Base-by-base conservation (phyloP, 1,140 invertebrate genomes). In the Saccostrea cuccullata region DNA sequence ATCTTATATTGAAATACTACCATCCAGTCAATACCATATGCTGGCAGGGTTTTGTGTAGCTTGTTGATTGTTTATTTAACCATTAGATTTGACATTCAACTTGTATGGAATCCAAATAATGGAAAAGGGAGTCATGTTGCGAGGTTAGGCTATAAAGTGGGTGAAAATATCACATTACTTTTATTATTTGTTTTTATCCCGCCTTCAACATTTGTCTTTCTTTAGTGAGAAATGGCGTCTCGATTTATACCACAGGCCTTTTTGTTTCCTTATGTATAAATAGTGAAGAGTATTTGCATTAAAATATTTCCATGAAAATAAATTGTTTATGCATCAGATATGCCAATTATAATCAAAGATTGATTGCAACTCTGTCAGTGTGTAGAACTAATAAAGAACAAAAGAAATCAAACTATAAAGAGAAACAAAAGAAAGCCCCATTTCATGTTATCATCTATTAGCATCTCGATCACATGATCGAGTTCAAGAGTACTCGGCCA, bases 131-230 rank as follows among this genome's bases (percentile, higher is more conserved):
- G 70, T 77, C 70, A 77, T 77, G 70, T 77, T 26, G 70, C 30
- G 70, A 47, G 9, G 47, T 47, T 47, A 47, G 47, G 70, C 23
- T 77, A 26, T 77, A 77, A 36, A 77, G 70, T 36, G 70, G 23
- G 70, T 77, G 70, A 77, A 77, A 77, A 47, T 40, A 77, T 77
- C 70, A 77, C 26, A 20, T 64, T 64, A 64, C 13, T 64, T 64
- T 64, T 20, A n/a, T 64, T 17, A 20, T 17, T 77, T 77, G 26
- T 26, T 17, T 13, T 17, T 77, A 26, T 77, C 30, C 12, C 23
- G 23, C 70, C 30, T 36, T 77, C 30, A 36, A 77, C 70, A 77
- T 77, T 30, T 15, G 70, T 30, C 13, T 6, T 77, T 77, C 70
- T 47, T 47, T 9, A 47, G 47, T 8, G 47, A 8, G 9, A 47